Conservation (phyloP, 2,797 vertebrate genomes). For the Enteromius afrohamiltoni region DNA sequence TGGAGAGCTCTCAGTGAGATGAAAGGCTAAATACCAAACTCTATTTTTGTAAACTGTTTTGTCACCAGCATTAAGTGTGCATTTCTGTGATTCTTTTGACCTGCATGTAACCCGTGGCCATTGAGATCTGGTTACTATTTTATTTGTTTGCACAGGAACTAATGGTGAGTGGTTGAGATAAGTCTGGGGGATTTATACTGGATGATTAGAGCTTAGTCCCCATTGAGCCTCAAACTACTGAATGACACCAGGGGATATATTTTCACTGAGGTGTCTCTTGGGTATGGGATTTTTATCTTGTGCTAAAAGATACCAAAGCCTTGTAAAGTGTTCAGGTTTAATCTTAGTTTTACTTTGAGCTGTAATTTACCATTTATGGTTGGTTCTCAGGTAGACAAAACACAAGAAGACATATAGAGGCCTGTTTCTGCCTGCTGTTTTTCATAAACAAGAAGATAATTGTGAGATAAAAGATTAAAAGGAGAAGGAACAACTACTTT, state of each 20-base stretch:
- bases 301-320: conserved; percentile 52
- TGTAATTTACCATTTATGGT: conserved; percentile 25
- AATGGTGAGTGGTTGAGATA: conserved; percentile 45
- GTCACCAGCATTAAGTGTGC: conserved; percentile 13
- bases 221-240: conserved; percentile 39
- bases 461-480: not conserved
- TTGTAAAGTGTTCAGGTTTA: conserved; percentile 68
- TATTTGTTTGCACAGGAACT: conserved; percentile 53
- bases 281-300: conserved; percentile 41
- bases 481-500: not conserved
- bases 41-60: conserved; percentile 19
- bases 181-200: conserved; percentile 49
- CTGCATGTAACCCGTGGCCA: conserved; percentile 18
- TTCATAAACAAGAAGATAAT: not conserved
- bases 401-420: not conserved
- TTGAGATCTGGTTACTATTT: conserved; percentile 49
- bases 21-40: conserved; percentile 24
- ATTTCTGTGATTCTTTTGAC: conserved; percentile 16
- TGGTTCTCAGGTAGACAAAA: conserved; percentile 33
- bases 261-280: conserved; percentile 39
- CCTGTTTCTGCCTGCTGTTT: not conserved
- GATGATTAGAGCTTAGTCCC: conserved; percentile 48
- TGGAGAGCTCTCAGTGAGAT: conserved; percentile 9
- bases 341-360: conserved; percentile 39
- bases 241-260: conserved; percentile 50